Base-by-base conservation (phyloP, 2,888 invertebrate species). In the Diplazon laetatorius region DNA sequence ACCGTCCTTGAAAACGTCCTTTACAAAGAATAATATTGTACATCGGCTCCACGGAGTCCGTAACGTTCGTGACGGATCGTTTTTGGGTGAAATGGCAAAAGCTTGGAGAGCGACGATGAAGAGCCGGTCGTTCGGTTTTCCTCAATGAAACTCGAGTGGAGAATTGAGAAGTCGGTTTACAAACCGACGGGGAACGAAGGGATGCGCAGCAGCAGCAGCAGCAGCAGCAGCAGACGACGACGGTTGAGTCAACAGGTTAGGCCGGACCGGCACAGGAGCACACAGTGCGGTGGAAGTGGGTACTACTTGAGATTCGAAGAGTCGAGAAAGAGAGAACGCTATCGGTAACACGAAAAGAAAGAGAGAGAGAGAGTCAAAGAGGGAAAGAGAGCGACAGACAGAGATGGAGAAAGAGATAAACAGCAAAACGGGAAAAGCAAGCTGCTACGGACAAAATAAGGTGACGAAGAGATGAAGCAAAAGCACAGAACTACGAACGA, bases 381-480 rank as follows among this genome's bases (percentile, higher is more conserved):
- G n/a, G n/a, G n/a, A n/a, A n/a, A n/a, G n/a, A n/a, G n/a, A n/a
- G n/a, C n/a, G n/a, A n/a, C n/a, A n/a, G n/a, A n/a, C n/a, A n/a
- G n/a, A n/a, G n/a, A n/a, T n/a, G n/a, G n/a, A n/a, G n/a, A n/a
- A n/a, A n/a, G 12, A 16, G 42, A 20, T 6, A 25, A 52, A 39
- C 20, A 20, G 60, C 12, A 30, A 76, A 50, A 66, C 60, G 50
- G 52, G 55, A 75, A 63, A 39, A 30, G 18, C 60, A 42, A 68
- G 60, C 74, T 60, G 22, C 66, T 52, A 20, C 22, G 42, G 48
- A 8, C 50, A 42, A 46, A 72, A 20, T 71, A 68, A 70, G 66
- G 60, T 55, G 62, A 74, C 80, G 59, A 81, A 25, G 75, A 82
- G 76, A n/a, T n/a, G n/a, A 66, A 78, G 70, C 55, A 78, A 77